Percentiles rank a stretch among this genome's conserved stretches.
These are phyloP conservation scores for Miniopterus natalensis DNA, from an alignment of 2,113 vertebrate genomes.

Conservation along the genomic window DNA sequence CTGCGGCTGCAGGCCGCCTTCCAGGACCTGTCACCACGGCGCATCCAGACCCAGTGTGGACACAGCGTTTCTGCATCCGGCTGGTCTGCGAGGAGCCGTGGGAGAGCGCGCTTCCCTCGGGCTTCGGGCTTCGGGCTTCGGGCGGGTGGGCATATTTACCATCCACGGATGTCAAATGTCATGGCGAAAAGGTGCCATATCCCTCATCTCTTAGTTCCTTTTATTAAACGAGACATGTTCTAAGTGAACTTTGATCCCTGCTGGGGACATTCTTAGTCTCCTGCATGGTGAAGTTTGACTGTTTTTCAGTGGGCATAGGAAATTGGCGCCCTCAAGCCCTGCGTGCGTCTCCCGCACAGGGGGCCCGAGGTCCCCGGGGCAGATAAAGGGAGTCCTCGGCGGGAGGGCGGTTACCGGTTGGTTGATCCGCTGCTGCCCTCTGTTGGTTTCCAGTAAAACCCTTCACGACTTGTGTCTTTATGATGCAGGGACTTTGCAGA, in stretches of 20 bases:
- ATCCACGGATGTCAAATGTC: constrained; percentile 91
- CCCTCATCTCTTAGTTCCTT: constrained; percentile 86
- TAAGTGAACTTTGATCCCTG: constrained; percentile 81
- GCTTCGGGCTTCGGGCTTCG: constrained; percentile 85
- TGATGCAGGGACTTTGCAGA: neutral
- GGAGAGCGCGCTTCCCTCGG: constrained; percentile 82
- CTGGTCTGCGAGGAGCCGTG: constrained; percentile 81
- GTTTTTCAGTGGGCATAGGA: neutral
- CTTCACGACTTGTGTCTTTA: neutral
- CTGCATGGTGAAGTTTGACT: constrained; percentile 49
- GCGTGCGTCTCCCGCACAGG: rapidly evolving
- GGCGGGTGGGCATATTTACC: constrained; percentile 89
- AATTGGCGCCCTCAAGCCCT: neutral
- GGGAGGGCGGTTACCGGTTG: neutral
- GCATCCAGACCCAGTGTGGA: constrained; percentile 78
- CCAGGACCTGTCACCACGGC: constrained; percentile 87
- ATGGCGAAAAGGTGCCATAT: constrained; percentile 88
- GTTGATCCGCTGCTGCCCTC: constrained; percentile 88
- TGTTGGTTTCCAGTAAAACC: constrained; percentile 79
- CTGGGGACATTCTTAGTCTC: constrained; percentile 66
- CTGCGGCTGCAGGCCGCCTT: constrained; percentile 88
- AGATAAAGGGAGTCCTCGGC: neutral
- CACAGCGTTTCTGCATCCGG: constrained; percentile 75
- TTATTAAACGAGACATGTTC: constrained; percentile 89
- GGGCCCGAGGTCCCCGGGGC: neutral